Evolutionary conservation across 2,113 vertebrate species (phyloP).

Genomic region (Guaruba guarouba): DNA sequence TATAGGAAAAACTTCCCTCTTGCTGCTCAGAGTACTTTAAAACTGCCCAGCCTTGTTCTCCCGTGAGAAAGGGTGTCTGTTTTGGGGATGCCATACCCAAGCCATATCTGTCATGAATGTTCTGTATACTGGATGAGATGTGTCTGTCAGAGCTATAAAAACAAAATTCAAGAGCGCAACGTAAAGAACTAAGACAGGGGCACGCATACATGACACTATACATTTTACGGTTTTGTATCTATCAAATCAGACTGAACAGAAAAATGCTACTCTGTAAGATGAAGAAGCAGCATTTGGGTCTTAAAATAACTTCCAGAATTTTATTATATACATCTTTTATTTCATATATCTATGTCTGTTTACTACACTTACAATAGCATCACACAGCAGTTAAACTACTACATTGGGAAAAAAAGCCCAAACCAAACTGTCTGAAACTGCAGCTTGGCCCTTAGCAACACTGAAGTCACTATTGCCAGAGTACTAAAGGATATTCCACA

Average conservation of each 20-base stretch:
- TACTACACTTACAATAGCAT: not conserved
- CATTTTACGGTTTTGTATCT: not conserved
- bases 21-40: not conserved
- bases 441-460: not conserved
- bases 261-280: not conserved
- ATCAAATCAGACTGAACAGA: not conserved
- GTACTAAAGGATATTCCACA: not conserved
- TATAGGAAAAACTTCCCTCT: not conserved
- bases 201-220: not conserved
- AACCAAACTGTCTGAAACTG: not conserved
- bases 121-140: not conserved
- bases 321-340: not conserved
- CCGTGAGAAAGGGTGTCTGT: not conserved
- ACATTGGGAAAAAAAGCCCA: rapidly evolving
- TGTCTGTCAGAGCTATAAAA: not conserved
- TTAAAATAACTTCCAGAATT: not conserved
- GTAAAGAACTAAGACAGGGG: not conserved
- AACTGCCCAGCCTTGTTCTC: not conserved
- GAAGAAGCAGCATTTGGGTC: not conserved
- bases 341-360: not conserved
- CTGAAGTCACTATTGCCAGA: not conserved
- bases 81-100: not conserved
- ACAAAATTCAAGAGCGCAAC: not conserved
- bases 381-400: not conserved
- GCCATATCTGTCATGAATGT: not conserved